Evolutionary conservation across 2,113 vertebrate genomes (phyloP).

Genomic region (Lamprotornis superbus): DNA sequence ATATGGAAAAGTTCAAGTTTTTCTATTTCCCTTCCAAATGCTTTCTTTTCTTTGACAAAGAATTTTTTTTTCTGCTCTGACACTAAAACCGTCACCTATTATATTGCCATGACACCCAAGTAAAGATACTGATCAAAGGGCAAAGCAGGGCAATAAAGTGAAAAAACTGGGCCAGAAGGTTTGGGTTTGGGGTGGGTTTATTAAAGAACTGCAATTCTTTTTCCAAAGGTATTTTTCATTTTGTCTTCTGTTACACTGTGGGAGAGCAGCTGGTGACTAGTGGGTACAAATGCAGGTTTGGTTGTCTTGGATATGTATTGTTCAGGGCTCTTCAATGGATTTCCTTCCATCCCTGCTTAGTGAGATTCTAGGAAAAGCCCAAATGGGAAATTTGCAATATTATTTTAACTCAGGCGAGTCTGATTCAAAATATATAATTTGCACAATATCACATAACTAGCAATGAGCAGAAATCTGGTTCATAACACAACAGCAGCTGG

Average conservation of each 20-base stretch:
- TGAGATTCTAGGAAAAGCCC: neutral
- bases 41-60: constrained; percentile 53
- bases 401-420: neutral
- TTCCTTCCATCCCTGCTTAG: neutral
- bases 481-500: neutral
- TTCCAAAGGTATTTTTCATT: constrained; percentile 57
- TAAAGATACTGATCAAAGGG: constrained; percentile 63
- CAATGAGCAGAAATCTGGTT: neutral
- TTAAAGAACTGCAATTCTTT: constrained; percentile 5
- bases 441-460: neutral
- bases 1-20: constrained; percentile 66
- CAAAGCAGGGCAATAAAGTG: constrained; percentile 48
- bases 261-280: constrained; percentile 2
- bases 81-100: constrained; percentile 62
- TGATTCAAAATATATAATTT: neutral
- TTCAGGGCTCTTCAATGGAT: neutral
- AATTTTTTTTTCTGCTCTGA: constrained; percentile 17
- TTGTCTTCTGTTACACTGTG: neutral
- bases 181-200: constrained; percentile 23
- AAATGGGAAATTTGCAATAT: neutral
- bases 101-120: constrained; percentile 49
- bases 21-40: constrained; percentile 54
- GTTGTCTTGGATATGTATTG: neutral
- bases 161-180: neutral
- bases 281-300: neutral